phyloP scores from a whole-genome alignment of 2,888 invertebrate genomes.

The Petrolisthes cinctipes region DNA sequence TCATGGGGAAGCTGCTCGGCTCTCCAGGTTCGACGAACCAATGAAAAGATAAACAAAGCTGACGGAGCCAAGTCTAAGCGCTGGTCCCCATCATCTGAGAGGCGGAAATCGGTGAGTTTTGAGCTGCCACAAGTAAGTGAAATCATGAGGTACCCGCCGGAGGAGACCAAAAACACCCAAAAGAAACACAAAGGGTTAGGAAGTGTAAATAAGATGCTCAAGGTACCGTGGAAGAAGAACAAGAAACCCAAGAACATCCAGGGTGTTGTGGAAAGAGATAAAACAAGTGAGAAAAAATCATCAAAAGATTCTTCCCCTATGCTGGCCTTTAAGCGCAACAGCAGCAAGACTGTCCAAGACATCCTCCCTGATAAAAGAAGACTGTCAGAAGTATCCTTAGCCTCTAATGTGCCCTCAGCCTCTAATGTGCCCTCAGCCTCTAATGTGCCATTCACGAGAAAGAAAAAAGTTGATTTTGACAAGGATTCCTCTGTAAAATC shows the following conservation, averaged over 20 bases:
- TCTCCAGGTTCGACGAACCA: background rate
- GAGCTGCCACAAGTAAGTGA: slow-evolving; percentile 42
- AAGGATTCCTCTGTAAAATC: slow-evolving; percentile 27
- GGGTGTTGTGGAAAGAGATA: background rate
- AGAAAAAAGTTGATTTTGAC: slow-evolving; percentile 40
- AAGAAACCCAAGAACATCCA: slow-evolving; percentile 20
- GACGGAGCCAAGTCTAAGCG: background rate
- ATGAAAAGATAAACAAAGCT: background rate
- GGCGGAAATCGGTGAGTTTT: slow-evolving; percentile 55
- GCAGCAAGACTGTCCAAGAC: background rate
- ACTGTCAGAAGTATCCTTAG: background rate
- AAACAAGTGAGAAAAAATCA: background rate
- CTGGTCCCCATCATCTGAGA: slow-evolving; percentile 38
- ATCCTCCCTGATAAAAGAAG: background rate
- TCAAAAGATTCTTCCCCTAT: slow-evolving; percentile 10
- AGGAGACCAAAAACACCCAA: slow-evolving; percentile 21
- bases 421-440: background rate
- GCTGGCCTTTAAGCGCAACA: slow-evolving; percentile 14
- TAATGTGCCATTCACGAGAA: slow-evolving; percentile 33
- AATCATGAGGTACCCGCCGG: slow-evolving; percentile 50
- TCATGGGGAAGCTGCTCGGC: slow-evolving; percentile 45
- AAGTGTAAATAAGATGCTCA: slow-evolving; percentile 32
- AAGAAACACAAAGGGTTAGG: slow-evolving; percentile 25
- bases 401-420: background rate
- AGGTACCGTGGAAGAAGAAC: slow-evolving; percentile 35